A percentile compares a stretch with the other conserved stretches of the same genome.
Evolutionary conservation across 1,140 invertebrate species (phyloP).

Genomic region (Lethocerus indicus): DNA sequence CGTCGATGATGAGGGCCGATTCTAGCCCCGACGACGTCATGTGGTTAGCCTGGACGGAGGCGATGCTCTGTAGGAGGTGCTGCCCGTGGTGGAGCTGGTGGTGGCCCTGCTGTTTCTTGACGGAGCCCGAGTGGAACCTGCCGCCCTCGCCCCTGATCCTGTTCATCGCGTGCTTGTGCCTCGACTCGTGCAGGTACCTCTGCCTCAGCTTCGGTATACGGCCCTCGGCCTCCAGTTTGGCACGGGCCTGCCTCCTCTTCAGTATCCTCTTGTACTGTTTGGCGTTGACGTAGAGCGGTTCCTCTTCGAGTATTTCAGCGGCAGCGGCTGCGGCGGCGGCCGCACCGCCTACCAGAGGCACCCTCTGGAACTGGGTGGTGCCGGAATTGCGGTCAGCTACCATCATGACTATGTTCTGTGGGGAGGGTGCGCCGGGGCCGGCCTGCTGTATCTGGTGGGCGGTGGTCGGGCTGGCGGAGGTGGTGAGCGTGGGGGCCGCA

Average conservation of each 20-base stretch:
- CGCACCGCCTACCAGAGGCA: too few relatives aligned
- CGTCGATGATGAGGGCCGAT: conserved; percentile 2
- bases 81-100: not conserved
- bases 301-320: conserved; percentile 70
- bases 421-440: conserved; percentile 26
- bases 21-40: conserved; percentile 1
- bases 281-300: conserved; percentile 96
- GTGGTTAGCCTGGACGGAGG: not conserved
- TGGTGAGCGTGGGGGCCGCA: conserved; percentile 26
- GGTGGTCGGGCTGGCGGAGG: conserved; percentile 25
- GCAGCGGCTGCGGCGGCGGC: conserved; percentile 28
- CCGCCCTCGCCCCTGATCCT: conserved; percentile 91
- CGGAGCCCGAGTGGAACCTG: conserved; percentile 71
- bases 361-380: conserved; percentile 36
- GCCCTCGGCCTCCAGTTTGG: conserved; percentile 78
- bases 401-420: conserved; percentile 43
- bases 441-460: too few relatives aligned
- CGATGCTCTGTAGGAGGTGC: not conserved
- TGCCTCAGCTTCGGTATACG: conserved; percentile 93
- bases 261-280: conserved; percentile 91
- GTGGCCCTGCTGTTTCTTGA: conserved; percentile 28
- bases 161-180: conserved; percentile 96
- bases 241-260: conserved; percentile 73
- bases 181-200: conserved; percentile 98
- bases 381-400: conserved; percentile 10